Base-by-base conservation (phyloP, 1,140 invertebrate species). In the Fopius arisanus region DNA sequence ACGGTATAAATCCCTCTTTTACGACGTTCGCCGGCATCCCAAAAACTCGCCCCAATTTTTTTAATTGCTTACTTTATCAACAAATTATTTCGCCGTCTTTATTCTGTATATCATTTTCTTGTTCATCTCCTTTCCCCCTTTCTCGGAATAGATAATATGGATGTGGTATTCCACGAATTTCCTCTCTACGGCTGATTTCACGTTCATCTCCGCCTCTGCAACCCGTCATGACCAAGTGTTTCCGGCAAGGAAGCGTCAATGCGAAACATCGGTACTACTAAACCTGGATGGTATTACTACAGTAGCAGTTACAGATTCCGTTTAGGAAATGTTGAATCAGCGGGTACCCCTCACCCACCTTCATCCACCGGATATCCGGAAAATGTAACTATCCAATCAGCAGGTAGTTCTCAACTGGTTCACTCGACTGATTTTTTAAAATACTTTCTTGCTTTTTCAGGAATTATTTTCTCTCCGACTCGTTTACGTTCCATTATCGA, bases 191-290 rank as follows among this genome's bases (percentile, higher is more conserved):
- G 54, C 54, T 67, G 65, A 67, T 67, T 51, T 31, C 43, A 69
- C 67, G 26, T 69, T 48, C 26, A 29, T 67, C 65, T 40, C 54
- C 16, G 29, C 37, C 51, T 65, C 62, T 63, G 65, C 28, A 66
- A 48, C 14, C 43, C 54, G 21, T 19, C 74, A 72, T 78, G 78
- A 77, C 65, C 77, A 77, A 80, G 75, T 78, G 70, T 66, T 80
- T 80, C 77, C 79, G 73, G 74, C 67, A 74, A 67, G 75, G 62
- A 81, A 78, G 78, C 70, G 73, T 73, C 72, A 73, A 73, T 73
- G 66, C 65, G 72, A 68, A 73, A 73, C 72, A 73, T 73, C 19
- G 66, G 41, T 48, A 33, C 14, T 19, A 33, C 62, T 29, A 29
- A 67, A 73, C 48, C 43, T 67, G 51, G 31, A 43, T 23, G 54